phyloP scores from a whole-genome alignment of 1,140 invertebrate genomes.

The Drosophila tropicalis region DNA sequence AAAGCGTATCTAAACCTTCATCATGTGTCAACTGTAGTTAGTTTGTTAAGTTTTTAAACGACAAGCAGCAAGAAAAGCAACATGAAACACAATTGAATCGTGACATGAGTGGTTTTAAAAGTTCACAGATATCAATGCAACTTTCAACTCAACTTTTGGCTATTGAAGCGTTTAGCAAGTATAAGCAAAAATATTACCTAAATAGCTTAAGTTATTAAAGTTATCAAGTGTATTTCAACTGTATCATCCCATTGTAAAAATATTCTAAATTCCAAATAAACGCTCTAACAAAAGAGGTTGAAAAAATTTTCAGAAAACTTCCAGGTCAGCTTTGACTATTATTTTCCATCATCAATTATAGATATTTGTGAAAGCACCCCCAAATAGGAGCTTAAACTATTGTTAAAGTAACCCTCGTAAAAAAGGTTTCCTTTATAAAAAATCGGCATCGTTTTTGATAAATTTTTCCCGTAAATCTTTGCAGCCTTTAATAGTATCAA shows the following conservation, averaged over 20 bases:
- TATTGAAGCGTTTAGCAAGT: too few relatives aligned
- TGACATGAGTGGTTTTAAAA: conserved; percentile 2
- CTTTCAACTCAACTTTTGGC: too few relatives aligned
- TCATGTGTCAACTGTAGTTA: conserved; percentile 50
- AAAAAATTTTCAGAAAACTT: too few relatives aligned
- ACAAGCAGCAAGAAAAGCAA: conserved; percentile 14
- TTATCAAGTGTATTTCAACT: too few relatives aligned
- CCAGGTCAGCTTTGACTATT: too few relatives aligned
- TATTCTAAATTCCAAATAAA: too few relatives aligned
- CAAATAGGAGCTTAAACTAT: background rate
- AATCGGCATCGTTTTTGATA: background rate
- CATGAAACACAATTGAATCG: background rate
- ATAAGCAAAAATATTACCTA: too few relatives aligned
- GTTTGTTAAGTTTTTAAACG: conserved; percentile 27
- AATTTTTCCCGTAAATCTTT: background rate
- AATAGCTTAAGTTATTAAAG: too few relatives aligned
- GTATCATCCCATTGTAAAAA: too few relatives aligned
- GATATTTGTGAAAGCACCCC: too few relatives aligned
- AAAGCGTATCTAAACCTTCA: conserved; percentile 26
- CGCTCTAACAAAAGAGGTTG: too few relatives aligned
- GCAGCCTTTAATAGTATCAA: background rate
- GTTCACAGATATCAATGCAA: background rate
- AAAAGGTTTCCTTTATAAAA: conserved; percentile 21
- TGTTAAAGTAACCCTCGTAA: background rate
- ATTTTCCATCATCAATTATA: too few relatives aligned